Percentiles rank a stretch among this genome's conserved stretches.
phyloP scores from a whole-genome alignment of 2,888 invertebrate species.

The Drosophila mulleri region DNA sequence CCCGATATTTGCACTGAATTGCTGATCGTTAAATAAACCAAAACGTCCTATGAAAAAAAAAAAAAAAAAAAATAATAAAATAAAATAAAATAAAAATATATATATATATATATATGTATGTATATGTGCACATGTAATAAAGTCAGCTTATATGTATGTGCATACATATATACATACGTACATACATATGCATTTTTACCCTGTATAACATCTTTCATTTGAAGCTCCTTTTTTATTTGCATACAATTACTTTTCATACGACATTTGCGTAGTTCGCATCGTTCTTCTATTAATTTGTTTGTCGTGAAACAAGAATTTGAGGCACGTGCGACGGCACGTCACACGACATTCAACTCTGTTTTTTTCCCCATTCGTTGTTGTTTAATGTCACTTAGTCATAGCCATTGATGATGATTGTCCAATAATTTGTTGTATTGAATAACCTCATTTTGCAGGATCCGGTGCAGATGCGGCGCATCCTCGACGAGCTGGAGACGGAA shows the following conservation, averaged over 20 bases:
- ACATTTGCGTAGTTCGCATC: slow-evolving; percentile 6
- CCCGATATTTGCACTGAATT: neutral
- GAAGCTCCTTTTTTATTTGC: neutral
- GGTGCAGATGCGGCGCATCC: slow-evolving; percentile 73
- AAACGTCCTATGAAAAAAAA: neutral
- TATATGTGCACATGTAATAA: too few species aligned
- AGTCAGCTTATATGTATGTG: neutral
- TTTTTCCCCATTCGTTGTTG: neutral
- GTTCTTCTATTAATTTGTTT: slow-evolving; percentile 3
- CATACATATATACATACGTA: neutral
- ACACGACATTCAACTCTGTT: slow-evolving; percentile 2
- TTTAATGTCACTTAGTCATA: slow-evolving; percentile 22
- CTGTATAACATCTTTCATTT: neutral
- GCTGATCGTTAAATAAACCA: slow-evolving; percentile 5
- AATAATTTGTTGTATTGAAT: neutral
- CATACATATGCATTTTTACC: neutral
- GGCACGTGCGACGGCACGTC: slow-evolving; percentile 7
- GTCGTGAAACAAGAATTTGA: slow-evolving; percentile 16
- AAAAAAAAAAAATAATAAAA: too few species aligned
- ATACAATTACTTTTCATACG: neutral
- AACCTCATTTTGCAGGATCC: slow-evolving; percentile 62
- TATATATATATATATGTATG: too few species aligned
- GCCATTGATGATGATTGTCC: neutral
- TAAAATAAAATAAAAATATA: too few species aligned
- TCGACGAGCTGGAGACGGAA: slow-evolving; percentile 83